phyloP scores from a whole-genome alignment of 2,888 invertebrate species.

The Drosophila ustulata region DNA sequence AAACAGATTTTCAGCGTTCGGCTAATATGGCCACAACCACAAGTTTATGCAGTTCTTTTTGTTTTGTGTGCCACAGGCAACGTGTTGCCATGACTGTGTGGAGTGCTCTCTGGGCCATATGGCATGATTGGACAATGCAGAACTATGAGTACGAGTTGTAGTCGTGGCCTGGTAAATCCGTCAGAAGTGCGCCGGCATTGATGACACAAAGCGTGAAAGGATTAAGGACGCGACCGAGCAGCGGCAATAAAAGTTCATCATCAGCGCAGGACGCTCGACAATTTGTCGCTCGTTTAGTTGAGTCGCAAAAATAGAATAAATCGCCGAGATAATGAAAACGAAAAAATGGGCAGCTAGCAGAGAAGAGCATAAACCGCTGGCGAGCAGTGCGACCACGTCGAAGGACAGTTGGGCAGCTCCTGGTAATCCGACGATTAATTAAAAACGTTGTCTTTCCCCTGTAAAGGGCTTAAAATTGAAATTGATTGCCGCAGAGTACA shows the following conservation, averaged over 20 bases:
- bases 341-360: constrained; percentile 72
- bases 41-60: constrained; percentile 43
- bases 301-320: constrained; percentile 76
- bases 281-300: constrained; percentile 81
- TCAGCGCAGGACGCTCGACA: constrained; percentile 55
- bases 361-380: constrained; percentile 62
- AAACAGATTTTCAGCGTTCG: constrained; percentile 72
- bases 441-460: constrained; percentile 81
- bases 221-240: constrained; percentile 59
- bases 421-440: constrained; percentile 83
- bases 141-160: constrained; percentile 35
- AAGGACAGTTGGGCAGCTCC: constrained; percentile 47
- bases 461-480: constrained; percentile 80
- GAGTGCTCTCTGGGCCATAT: constrained; percentile 65
- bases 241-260: constrained; percentile 80
- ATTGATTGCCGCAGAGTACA: constrained; percentile 64
- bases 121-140: constrained; percentile 50
- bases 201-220: constrained; percentile 77
- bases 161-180: constrained; percentile 65
- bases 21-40: constrained; percentile 58
- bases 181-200: constrained; percentile 60
- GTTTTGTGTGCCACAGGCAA: constrained; percentile 27
- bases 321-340: constrained; percentile 69
- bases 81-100: constrained; percentile 52
- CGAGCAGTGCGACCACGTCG: constrained; percentile 37